These are phyloP conservation scores for Spilogale gracilis DNA, from an alignment of 2,113 vertebrate genomes.

Conservation along the genomic window DNA sequence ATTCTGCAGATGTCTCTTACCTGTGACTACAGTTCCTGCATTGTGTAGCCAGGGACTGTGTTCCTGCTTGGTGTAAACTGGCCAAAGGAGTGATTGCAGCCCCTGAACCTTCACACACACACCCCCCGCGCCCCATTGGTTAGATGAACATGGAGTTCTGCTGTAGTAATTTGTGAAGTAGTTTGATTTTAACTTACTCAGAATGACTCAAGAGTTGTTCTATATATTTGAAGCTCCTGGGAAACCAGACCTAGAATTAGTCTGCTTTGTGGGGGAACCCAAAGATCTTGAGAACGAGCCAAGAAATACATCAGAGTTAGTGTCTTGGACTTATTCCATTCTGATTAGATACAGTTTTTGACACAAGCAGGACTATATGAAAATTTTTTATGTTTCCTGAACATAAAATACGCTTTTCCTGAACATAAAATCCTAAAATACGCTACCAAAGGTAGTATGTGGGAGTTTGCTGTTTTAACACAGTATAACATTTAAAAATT, in stretches of 20 bases:
- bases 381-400: not conserved
- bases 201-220: constrained; percentile 3
- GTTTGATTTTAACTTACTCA: constrained; percentile 15
- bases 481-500: not conserved
- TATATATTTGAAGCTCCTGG: not conserved
- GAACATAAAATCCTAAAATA: not conserved
- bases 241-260: constrained; percentile 13
- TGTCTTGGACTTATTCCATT: not conserved
- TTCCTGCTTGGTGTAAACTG: not conserved
- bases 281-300: not conserved
- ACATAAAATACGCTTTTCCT: not conserved
- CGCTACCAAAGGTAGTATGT: not conserved
- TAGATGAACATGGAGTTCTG: not conserved
- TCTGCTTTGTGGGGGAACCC: not conserved
- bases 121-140: not conserved
- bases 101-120: not conserved
- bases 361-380: not conserved
- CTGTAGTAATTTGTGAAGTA: constrained; percentile 10
- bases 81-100: not conserved
- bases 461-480: not conserved
- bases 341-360: not conserved
- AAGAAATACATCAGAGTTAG: not conserved
- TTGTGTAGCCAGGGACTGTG: not conserved
- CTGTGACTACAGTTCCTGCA: not conserved
- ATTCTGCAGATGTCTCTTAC: not conserved